Evolutionary conservation across 2,888 invertebrate genomes (phyloP).

Genomic region (Andrena flavipes): DNA sequence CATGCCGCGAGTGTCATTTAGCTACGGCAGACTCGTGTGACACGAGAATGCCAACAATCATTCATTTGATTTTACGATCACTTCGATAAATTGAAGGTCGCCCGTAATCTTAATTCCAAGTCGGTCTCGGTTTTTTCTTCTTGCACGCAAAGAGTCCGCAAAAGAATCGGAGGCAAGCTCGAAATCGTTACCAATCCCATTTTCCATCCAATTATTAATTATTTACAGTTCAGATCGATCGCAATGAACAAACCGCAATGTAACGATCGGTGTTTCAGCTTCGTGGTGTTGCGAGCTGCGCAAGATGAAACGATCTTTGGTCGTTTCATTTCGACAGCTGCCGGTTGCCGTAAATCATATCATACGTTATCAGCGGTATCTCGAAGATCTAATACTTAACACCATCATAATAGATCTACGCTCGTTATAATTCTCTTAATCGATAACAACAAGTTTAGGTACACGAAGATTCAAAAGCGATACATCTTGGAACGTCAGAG

Average conservation of each 20-base stretch:
- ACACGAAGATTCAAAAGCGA: conserved; percentile 33
- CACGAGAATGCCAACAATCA: neutral
- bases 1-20: neutral
- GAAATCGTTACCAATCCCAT: neutral
- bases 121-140: neutral
- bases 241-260: neutral
- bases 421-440: conserved; percentile 33
- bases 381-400: conserved; percentile 40
- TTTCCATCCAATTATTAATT: neutral
- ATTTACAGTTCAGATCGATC: neutral
- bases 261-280: neutral
- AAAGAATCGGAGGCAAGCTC: neutral
- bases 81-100: neutral
- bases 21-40: neutral
- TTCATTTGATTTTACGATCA: neutral
- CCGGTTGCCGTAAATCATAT: conserved; percentile 24
- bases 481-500: conserved; percentile 7
- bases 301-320: neutral
- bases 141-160: neutral
- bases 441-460: conserved; percentile 42
- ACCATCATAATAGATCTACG: conserved; percentile 28
- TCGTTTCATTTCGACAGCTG: conserved; percentile 19
- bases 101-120: neutral
- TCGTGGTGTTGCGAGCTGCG: neutral
- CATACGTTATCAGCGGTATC: conserved; percentile 20